Evolutionary conservation across 2,888 invertebrate genomes (phyloP).

Genomic region (Acrobasis suavella): DNA sequence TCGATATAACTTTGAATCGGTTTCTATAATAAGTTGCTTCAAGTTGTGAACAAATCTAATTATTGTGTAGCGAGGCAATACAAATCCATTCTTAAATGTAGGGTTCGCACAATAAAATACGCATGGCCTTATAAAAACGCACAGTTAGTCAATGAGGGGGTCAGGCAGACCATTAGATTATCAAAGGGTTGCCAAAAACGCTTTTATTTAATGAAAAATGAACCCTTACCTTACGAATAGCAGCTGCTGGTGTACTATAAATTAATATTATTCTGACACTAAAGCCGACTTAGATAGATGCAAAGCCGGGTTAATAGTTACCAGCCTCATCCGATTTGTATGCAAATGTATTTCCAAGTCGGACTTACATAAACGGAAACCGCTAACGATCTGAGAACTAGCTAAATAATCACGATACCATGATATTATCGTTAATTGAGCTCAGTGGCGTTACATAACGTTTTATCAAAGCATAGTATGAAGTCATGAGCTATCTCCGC

Average conservation of each 20-base stretch:
- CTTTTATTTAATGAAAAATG: constrained; percentile 59
- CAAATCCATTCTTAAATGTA: constrained; percentile 30
- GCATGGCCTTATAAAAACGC: constrained; percentile 44
- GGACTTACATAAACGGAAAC: constrained; percentile 31
- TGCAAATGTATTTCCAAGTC: constrained; percentile 44
- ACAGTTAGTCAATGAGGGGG: constrained; percentile 59
- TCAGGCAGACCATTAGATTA: constrained; percentile 62
- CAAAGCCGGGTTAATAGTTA: constrained; percentile 42
- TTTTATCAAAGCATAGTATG: constrained; percentile 56
- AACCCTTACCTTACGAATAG: constrained; percentile 61
- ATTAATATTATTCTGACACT: constrained; percentile 71
- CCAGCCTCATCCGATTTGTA: constrained; percentile 59
- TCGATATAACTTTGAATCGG: constrained; percentile 26
- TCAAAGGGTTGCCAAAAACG: constrained; percentile 76
- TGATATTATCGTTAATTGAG: constrained; percentile 33
- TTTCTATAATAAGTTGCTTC: constrained; percentile 1
- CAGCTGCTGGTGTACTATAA: constrained; percentile 63
- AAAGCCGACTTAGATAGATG: constrained; percentile 42
- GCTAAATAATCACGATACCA: constrained; percentile 30
- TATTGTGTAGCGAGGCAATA: constrained; percentile 10
- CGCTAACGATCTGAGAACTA: constrained; percentile 29
- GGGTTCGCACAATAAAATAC: constrained; percentile 49
- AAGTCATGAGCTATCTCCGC: constrained; percentile 61
- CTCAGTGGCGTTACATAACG: constrained; percentile 44
- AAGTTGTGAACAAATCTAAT: constrained; percentile 25